Conservation (phyloP, 2,113 vertebrate genomes). For the Copsychus sechellarum region DNA sequence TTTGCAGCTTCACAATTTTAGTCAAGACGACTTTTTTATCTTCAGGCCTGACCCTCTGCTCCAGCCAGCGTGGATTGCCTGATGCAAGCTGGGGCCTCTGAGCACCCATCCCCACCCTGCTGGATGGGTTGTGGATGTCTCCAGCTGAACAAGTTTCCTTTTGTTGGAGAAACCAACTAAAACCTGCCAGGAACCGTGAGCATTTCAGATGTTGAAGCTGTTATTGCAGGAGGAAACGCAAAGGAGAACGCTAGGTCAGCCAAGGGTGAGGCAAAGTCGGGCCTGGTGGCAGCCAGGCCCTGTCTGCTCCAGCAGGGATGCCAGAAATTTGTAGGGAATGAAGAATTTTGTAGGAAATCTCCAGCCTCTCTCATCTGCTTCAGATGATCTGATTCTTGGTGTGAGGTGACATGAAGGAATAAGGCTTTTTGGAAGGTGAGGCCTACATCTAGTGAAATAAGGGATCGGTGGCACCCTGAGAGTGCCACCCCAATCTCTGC, state of each 20-base stretch:
- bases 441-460: background rate
- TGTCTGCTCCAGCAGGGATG: background rate
- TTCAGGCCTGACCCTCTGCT: background rate
- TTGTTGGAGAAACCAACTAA: background rate
- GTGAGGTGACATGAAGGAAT: background rate
- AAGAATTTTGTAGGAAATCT: background rate
- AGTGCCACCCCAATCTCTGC: background rate
- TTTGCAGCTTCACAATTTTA: background rate
- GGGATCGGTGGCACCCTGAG: rapidly evolving
- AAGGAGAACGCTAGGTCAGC: rapidly evolving
- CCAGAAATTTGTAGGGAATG: background rate
- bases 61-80: rapidly evolving
- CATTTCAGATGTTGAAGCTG: background rate
- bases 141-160: background rate
- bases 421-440: background rate
- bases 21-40: background rate
- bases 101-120: rapidly evolving
- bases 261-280: background rate
- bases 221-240: background rate
- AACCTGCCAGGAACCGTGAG: background rate
- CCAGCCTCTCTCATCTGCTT: background rate
- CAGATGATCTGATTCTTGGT: background rate
- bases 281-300: background rate
- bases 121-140: background rate
- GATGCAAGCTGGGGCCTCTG: rapidly evolving